Percentiles rank a stretch among this genome's conserved stretches.
These are phyloP conservation scores for Neoniphon sammara DNA, from an alignment of 2,797 vertebrate genomes.

Conservation along the genomic window DNA sequence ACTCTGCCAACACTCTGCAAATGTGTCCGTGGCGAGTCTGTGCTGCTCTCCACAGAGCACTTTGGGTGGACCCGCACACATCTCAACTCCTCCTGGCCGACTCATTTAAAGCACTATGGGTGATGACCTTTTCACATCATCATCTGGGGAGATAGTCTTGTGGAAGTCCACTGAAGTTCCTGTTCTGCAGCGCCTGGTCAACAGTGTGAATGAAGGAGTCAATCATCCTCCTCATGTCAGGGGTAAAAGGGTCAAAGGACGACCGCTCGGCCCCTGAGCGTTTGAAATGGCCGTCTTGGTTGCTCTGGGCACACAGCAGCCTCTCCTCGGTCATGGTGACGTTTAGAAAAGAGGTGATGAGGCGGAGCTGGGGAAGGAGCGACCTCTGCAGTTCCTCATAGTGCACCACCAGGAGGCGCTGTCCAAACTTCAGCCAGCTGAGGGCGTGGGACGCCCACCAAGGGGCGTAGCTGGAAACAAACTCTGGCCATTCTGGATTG, in stretches of 20 bases:
- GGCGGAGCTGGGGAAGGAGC: conserved; percentile 86
- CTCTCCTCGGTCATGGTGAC: conserved; percentile 87
- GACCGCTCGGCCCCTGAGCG: conserved; percentile 81
- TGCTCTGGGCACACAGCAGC: conserved; percentile 92
- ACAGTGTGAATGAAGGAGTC: conserved; percentile 88
- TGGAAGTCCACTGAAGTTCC: conserved; percentile 91
- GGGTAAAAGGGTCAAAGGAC: conserved; percentile 90
- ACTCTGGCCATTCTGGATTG: conserved; percentile 92
- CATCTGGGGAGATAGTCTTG: conserved; percentile 93
- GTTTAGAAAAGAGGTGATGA: conserved; percentile 90
- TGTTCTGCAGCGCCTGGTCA: conserved; percentile 88
- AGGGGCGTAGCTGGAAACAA: conserved; percentile 93
- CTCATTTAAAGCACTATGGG: conserved; percentile 26
- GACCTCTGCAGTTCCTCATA: conserved; percentile 91
- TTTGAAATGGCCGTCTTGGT: conserved; percentile 95
- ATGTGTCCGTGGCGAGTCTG: conserved; percentile 24
- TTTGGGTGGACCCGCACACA: background rate
- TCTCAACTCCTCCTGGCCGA: conserved; percentile 11
- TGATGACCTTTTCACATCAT: conserved; percentile 68
- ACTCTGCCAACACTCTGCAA: conserved; percentile 2
- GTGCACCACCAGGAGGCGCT: conserved; percentile 89
- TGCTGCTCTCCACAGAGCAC: conserved; percentile 17
- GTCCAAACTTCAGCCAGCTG: conserved; percentile 92
- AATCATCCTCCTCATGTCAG: conserved; percentile 90
- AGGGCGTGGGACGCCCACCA: conserved; percentile 97